Conservation (phyloP, 1,140 invertebrate genomes). For the Brachionus manjavacas region DNA sequence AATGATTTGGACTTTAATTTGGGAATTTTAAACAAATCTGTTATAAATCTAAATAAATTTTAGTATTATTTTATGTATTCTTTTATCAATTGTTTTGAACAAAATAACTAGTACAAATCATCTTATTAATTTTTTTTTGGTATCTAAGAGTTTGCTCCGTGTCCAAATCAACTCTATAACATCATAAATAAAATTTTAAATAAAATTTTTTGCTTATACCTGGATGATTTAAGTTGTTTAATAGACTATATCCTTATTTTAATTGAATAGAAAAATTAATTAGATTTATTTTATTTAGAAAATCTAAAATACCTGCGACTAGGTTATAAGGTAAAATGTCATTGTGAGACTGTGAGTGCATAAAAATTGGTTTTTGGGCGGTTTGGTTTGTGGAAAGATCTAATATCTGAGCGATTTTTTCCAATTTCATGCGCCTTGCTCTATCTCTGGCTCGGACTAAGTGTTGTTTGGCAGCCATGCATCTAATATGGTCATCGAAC, state of each 20-base stretch:
- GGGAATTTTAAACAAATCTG: no score
- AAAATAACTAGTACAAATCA: no score
- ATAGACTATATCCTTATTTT: slow-evolving; percentile 11
- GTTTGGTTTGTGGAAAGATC: neutral
- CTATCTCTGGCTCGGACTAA: slow-evolving; percentile 69
- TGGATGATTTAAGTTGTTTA: slow-evolving; percentile 9
- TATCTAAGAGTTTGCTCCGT: no score
- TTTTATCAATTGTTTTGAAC: no score
- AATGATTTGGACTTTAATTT: no score
- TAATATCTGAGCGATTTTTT: slow-evolving; percentile 33
- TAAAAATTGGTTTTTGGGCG: slow-evolving; percentile 18
- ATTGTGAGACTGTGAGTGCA: neutral
- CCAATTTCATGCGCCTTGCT: slow-evolving; percentile 33
- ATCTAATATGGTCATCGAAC: slow-evolving; percentile 96
- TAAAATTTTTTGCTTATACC: neutral
- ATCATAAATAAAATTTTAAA: no score
- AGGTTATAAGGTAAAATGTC: slow-evolving; percentile 23
- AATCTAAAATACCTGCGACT: neutral
- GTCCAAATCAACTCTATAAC: no score
- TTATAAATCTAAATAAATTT: no score
- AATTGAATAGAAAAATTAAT: neutral
- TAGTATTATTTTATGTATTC: no score
- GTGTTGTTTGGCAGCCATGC: slow-evolving; percentile 80
- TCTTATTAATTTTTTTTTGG: no score
- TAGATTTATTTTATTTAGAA: no score